Conservation (phyloP, 1,140 invertebrate genomes). For the Trissolcus basalis region DNA sequence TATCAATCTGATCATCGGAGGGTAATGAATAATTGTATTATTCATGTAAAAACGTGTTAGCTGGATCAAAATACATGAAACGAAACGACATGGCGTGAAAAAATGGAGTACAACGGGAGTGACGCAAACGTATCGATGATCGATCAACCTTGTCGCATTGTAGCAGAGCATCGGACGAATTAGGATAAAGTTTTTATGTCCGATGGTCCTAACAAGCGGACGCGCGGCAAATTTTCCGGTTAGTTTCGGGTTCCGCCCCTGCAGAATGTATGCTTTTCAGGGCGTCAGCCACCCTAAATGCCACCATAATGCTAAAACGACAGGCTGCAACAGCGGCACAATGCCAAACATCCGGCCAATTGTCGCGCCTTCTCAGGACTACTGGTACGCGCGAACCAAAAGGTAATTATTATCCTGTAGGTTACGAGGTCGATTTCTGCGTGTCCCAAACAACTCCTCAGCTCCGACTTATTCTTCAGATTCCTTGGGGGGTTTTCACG, state of each 20-base stretch:
- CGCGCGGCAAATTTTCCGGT: slow-evolving; percentile 61
- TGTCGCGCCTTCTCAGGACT: slow-evolving; percentile 65
- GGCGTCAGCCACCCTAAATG: slow-evolving; percentile 57
- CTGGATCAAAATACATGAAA: slow-evolving; percentile 14
- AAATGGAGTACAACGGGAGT: slow-evolving; percentile 26
- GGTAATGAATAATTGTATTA: not conserved
- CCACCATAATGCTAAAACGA: slow-evolving; percentile 63
- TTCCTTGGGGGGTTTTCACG: slow-evolving; percentile 18
- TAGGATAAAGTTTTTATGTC: slow-evolving; percentile 49
- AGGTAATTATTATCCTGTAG: slow-evolving; percentile 60
- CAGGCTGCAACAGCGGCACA: slow-evolving; percentile 64
- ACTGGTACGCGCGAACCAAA: slow-evolving; percentile 37
- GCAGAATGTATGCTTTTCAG: slow-evolving; percentile 65
- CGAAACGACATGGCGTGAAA: slow-evolving; percentile 22
- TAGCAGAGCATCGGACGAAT: slow-evolving; percentile 36
- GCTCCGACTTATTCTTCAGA: slow-evolving; percentile 30
- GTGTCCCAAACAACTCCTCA: slow-evolving; percentile 38
- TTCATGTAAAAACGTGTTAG: slow-evolving; percentile 5
- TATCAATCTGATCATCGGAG: too few species aligned
- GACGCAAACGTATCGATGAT: slow-evolving; percentile 43
- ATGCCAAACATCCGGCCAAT: slow-evolving; percentile 73
- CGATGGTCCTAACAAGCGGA: slow-evolving; percentile 38
- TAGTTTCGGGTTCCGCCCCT: slow-evolving; percentile 64
- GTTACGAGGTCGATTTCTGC: slow-evolving; percentile 58
- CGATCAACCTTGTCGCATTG: slow-evolving; percentile 42